Base-by-base conservation (phyloP, 2,113 vertebrate genomes). In the Noturus placidus region DNA sequence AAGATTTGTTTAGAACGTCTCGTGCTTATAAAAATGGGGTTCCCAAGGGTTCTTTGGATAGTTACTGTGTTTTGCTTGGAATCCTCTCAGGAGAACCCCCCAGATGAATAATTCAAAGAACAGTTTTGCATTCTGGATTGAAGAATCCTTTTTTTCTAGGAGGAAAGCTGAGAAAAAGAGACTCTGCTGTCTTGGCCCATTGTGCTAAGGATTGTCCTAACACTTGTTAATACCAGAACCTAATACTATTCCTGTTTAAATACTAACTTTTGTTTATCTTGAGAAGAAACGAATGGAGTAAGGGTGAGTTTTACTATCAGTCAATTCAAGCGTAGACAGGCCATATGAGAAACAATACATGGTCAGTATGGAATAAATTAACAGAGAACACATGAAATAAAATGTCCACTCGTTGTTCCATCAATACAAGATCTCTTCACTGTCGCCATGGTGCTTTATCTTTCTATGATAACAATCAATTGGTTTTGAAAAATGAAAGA, bases 381-480 rank as follows among this genome's bases (percentile, higher is more conserved):
- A 82, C 61, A 52, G 6, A 77, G 52, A 78, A 67, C 80, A 83
- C 86, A 69, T 25, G 72, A 56, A 87, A 33, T 20, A 14, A 83
- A 46, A 88, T 20, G 79, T 78, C 70, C 67, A 87, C n/a, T 83
- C 33, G 17, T 46, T 76, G 77, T 76, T 67, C 9, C 81, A 10
- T 89, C 50, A 42, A 63, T 54, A 46, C 14, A 33, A 46, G 87
- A 67, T 84, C 74, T 76, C n/a, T 61, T n/a, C 79, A 70, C 79
- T 69, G 52, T 63, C 46, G 22, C 54, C 69, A 70, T 59, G 38
- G 65, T 1, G 27, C 78, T 57, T 83, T 81, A 82, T 52, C 82
- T 86, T 50, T 87, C 59, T 84, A 74, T 87, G 87, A 82, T 82
- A 74, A 85, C 78, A 92, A 91, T 91, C 82, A 90, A 82, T 88